Conservation (phyloP, 2,888 invertebrate genomes). For the Drosophila lacicola region DNA sequence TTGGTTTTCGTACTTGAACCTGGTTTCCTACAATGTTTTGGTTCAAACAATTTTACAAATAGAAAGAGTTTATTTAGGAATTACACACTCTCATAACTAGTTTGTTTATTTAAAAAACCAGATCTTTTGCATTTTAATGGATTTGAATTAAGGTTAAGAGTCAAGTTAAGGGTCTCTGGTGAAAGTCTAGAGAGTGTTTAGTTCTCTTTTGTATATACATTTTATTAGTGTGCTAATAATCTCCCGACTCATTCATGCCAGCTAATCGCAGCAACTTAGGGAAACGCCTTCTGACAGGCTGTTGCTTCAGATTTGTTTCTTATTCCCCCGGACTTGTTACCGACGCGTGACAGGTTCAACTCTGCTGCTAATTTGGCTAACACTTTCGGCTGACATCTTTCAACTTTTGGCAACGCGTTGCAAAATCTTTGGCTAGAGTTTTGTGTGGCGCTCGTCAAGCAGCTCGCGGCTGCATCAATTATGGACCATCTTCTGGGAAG, state of each 20-base stretch:
- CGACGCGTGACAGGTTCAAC: constrained; percentile 68
- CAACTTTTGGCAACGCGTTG: constrained; percentile 57
- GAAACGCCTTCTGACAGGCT: constrained; percentile 26
- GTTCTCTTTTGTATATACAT: neutral
- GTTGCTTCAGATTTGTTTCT: constrained; percentile 2
- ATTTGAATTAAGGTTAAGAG: too few relatives aligned
- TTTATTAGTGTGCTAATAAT: neutral
- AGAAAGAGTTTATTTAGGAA: too few relatives aligned
- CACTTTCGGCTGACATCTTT: constrained; percentile 70
- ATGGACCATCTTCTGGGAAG: constrained; percentile 63
- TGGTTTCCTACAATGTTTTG: too few relatives aligned
- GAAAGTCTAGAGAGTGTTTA: neutral
- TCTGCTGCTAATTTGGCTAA: constrained; percentile 72
- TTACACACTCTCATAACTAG: too few relatives aligned
- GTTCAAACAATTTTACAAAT: too few relatives aligned
- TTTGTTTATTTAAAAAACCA: too few relatives aligned
- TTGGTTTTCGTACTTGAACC: too few relatives aligned
- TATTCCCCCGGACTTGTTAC: constrained; percentile 18
- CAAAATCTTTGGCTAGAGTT: constrained; percentile 57
- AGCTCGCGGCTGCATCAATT: constrained; percentile 74
- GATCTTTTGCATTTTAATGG: too few relatives aligned
- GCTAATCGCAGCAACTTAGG: constrained; percentile 38
- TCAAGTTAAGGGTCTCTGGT: too few relatives aligned
- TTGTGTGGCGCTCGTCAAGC: constrained; percentile 36
- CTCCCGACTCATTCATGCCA: neutral